Evolutionary conservation across 2,113 vertebrate genomes (phyloP), one percentile per base, ranked within the genome.

Genomic region (Meleagris gallopavo): DNA sequence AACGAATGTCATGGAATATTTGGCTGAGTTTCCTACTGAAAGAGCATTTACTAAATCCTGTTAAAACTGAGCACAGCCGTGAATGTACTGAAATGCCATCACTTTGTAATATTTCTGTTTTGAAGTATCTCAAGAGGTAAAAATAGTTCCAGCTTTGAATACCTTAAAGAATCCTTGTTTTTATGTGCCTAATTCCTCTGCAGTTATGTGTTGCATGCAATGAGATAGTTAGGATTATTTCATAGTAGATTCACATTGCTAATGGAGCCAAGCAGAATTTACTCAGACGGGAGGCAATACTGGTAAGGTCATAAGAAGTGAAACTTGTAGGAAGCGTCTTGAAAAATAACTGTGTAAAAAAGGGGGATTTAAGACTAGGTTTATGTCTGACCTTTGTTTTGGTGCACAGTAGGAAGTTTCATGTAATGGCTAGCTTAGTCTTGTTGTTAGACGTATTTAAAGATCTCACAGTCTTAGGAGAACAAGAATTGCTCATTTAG

Each of bases 31-130:
- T 89, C 79, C 29, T 19, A 54, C 30, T 66, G 41, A 62, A 61
- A 32, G 34, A 81, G 24, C n/a, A 29, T 74, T 94, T 93, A 50
- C 70, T 91, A 78, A 90, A 93, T 77, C 83, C 89, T 60, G 36
- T 92, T 93, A 89, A 55, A 85, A 87, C 57, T 66, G 75, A 95
- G 46, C 69, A 34, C 30, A 62, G 34, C 64, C 69, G 22, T 66
- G 83, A 86, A 54, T 54, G n/a, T 67, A 48, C 70, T 86, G 85
- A 88, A 92, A 81, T 86, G 61, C 79, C 88, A 83, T 32, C 19
- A n/a, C 32, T 66, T 60, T 82, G 75, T 45, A 91, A 45, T 80
- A 75, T 67, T 96, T 70, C 84, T 84, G 27, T 45, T 72, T 57
- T n/a, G 57, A 83, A 86, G 25, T 19, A 55, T 74, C 55, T 81